Evolutionary conservation across 2,113 vertebrate genomes (phyloP).

Genomic region (Riparia riparia): DNA sequence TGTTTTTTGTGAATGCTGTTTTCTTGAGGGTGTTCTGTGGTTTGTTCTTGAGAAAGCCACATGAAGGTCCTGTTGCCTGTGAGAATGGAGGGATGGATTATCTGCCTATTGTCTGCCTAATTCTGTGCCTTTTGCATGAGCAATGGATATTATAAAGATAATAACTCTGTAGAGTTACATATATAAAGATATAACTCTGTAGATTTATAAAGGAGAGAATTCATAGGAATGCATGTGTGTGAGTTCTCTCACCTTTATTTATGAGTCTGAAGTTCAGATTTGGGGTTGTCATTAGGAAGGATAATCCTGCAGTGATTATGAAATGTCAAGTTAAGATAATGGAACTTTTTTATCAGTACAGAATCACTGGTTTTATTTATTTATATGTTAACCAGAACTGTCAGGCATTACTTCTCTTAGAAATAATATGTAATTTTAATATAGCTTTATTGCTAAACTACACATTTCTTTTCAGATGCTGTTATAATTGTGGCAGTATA

Average conservation of each 20-base stretch:
- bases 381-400: not conserved
- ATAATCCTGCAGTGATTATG: not conserved
- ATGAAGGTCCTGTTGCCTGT: not conserved
- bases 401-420: not conserved
- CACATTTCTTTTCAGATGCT: not conserved
- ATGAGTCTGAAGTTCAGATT: not conserved
- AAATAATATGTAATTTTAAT: not conserved
- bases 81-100: not conserved
- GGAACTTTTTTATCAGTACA: not conserved
- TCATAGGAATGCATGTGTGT: not conserved
- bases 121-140: not conserved
- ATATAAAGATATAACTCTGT: not conserved
- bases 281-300: not conserved
- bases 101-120: not conserved
- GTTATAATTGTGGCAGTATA: not conserved
- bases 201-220: not conserved
- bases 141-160: not conserved
- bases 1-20: constrained; percentile 26
- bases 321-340: not conserved
- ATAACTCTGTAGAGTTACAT: too few species aligned
- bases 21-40: not conserved
- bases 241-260: not conserved
- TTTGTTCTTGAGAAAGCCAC: not conserved
- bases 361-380: not conserved
- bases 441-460: not conserved